A percentile compares a stretch with the other conserved stretches of the same genome.
Conservation (phyloP, 2,797 vertebrate genomes). For the Thalassophryne amazonica region DNA sequence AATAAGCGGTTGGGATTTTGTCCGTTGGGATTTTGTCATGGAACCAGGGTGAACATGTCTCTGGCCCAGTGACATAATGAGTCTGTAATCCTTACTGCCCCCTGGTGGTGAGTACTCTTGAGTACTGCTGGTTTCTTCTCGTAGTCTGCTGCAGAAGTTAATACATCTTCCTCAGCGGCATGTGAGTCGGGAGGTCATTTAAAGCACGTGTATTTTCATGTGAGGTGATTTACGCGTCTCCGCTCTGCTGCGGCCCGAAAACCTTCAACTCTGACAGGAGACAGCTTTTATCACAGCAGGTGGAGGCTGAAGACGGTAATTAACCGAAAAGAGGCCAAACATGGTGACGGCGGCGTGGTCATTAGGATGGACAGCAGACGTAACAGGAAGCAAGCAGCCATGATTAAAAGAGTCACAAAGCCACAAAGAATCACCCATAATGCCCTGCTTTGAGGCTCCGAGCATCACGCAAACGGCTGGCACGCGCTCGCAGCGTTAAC, state of each 20-base stretch:
- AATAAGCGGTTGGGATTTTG: no score
- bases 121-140: no score
- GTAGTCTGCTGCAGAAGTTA: no score
- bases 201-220: no score
- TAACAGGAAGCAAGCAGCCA: not conserved
- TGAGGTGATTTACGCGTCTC: slow-evolving; percentile 11
- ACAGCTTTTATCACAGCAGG: not conserved
- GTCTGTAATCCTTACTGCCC: no score
- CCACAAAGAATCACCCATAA: not conserved
- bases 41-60: no score
- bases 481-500: no score
- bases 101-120: no score
- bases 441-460: not conserved
- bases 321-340: slow-evolving; percentile 27
- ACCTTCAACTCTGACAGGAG: slow-evolving; percentile 11
- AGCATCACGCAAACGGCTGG: not conserved
- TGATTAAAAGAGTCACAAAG: not conserved
- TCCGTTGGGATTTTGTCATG: no score
- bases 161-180: no score
- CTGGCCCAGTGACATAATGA: no score
- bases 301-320: slow-evolving; percentile 15
- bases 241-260: not conserved
- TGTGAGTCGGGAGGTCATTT: no score
- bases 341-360: slow-evolving; percentile 19
- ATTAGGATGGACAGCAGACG: slow-evolving; percentile 29